phyloP scores from a whole-genome alignment of 2,113 vertebrate species.

The Lates calcarifer region DNA sequence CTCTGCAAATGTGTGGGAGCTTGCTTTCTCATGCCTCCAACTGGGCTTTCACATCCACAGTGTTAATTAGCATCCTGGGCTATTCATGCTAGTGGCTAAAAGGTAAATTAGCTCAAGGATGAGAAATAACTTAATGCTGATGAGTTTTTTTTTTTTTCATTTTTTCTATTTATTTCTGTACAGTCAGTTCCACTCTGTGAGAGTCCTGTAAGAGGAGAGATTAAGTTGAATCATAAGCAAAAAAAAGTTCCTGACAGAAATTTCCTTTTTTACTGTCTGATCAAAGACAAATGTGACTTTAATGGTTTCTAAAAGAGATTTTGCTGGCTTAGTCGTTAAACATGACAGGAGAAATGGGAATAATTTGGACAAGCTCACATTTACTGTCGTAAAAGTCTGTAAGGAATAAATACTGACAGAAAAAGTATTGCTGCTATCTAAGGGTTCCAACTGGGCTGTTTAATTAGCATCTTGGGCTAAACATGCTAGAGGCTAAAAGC shows the following conservation, averaged over 20 bases:
- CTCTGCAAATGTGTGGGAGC: slow-evolving; percentile 32
- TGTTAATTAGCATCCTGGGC: slow-evolving; percentile 34
- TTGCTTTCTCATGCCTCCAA: slow-evolving; percentile 1
- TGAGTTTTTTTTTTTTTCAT: not conserved
- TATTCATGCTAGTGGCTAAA: slow-evolving; percentile 32
- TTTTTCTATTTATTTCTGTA: not conserved
- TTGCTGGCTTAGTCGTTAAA: not conserved
- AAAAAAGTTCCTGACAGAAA: not conserved
- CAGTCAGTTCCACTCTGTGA: not conserved
- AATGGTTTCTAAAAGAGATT: not conserved
- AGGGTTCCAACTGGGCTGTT: not conserved
- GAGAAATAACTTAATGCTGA: slow-evolving; percentile 8
- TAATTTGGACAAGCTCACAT: not conserved
- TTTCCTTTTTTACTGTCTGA: not conserved
- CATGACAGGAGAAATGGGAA: not conserved
- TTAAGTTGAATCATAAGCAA: not conserved
- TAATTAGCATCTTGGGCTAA: not conserved
- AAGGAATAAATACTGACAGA: not conserved
- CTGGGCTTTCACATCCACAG: slow-evolving; percentile 7
- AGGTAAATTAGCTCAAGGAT: slow-evolving; percentile 24
- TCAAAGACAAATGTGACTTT: slow-evolving; percentile 1
- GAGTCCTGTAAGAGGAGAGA: not conserved
- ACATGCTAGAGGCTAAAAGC: not conserved
- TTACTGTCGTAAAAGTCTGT: not conserved
- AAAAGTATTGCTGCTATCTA: not conserved